Evolutionary conservation across 2,888 invertebrate genomes (phyloP), one percentile per base, ranked within the genome.

Genomic region (Chloromyia formosa): DNA sequence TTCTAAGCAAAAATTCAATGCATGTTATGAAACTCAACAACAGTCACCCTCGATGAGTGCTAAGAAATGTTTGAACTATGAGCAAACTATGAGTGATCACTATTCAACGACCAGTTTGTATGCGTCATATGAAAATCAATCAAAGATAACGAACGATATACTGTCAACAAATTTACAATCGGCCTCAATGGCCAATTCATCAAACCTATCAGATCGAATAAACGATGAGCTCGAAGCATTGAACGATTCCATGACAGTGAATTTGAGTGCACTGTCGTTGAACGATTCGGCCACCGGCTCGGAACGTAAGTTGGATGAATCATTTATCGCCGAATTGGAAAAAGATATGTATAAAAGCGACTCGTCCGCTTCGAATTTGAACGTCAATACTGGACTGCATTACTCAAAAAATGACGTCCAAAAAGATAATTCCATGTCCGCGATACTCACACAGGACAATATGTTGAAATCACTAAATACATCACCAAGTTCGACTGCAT

Each of bases 261-360:
- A 82, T 75, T 76, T 85, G 1, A 83, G 81, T 76, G 80, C 79
- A 27, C 79, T 84, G 0, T 81, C 80, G 9, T 7, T 35, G 7
- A 66, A 84, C 49, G 82, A 85, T n/a, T 80, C 75, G 14, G 76
- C 42, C 73, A 75, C 14, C 27, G 74, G 45, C 60, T 40, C 83
- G 0, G 85, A 86, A 1, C 86, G 86, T 75, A 86, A 87, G 79
- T 81, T 90, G 18, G 89, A 89, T 80, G 86, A 88, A 9, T 87
- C 87, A 16, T 91, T 92, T 77, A 86, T 91, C 49, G 88, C 88
- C 0, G 91, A 91, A 80, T 82, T 92, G 66, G 92, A 92, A 81
- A 91, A 90, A 78, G 89, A 88, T 79, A 83, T 91, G 81, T 85
- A 84, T 77, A 82, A 77, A 76, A 77, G 74, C 61, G 78, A 78